These are phyloP conservation scores for Cyanocitta stelleri DNA, from an alignment of 2,113 vertebrate genomes.

Conservation along the genomic window DNA sequence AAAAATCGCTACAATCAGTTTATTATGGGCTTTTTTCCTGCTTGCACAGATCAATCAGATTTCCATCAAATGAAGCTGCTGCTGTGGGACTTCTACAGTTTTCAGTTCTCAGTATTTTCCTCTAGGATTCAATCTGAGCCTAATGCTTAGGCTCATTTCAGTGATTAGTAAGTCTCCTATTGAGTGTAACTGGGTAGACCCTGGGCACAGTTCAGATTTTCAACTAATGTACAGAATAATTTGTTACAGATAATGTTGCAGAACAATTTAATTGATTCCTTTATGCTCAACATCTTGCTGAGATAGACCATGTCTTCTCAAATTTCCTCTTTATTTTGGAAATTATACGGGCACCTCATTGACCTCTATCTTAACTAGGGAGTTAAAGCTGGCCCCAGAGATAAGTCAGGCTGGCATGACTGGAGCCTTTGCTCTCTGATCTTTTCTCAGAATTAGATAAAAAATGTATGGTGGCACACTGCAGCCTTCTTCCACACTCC, in stretches of 20 bases:
- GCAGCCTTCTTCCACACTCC: background rate
- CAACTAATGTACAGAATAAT: background rate
- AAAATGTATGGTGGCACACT: background rate
- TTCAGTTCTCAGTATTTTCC: background rate
- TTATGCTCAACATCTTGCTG: background rate
- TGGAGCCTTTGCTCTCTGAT: background rate
- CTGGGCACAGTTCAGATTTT: background rate
- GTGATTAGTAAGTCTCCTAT: background rate
- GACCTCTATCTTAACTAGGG: background rate
- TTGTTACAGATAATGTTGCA: background rate
- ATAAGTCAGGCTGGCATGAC: background rate
- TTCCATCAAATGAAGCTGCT: background rate
- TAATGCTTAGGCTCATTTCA: background rate
- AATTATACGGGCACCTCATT: background rate
- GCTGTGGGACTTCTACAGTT: background rate
- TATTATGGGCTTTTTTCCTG: background rate
- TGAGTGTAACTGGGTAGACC: background rate
- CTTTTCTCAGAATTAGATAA: background rate
- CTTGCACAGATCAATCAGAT: background rate
- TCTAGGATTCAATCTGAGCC: background rate
- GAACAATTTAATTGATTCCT: background rate
- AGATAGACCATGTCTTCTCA: background rate
- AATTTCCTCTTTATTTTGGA: background rate
- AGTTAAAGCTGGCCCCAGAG: background rate
- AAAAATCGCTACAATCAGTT: background rate